Evolutionary conservation across 2,113 vertebrate genomes (phyloP).

Genomic region (Nipponia nippon): DNA sequence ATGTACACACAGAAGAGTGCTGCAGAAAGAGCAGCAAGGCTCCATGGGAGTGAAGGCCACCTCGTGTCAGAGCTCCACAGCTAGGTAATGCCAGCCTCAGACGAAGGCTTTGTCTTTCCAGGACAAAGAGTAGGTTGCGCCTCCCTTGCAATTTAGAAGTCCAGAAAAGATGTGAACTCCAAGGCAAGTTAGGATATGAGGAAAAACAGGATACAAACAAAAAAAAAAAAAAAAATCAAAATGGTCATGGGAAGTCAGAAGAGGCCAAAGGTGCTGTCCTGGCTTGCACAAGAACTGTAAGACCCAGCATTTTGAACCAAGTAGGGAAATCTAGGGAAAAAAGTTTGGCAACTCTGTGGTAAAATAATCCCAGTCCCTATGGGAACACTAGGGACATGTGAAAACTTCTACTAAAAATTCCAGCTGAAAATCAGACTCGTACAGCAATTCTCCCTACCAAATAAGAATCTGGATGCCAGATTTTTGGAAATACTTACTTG

Average conservation of each 20-base stretch:
- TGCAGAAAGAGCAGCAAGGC: not conserved
- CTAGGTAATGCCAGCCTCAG: not conserved
- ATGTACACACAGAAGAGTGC: not conserved
- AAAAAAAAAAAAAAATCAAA: not conserved
- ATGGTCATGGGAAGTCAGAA: not conserved
- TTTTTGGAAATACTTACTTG: conserved; percentile 71
- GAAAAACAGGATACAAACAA: not conserved
- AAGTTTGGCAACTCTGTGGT: not conserved
- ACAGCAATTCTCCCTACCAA: not conserved
- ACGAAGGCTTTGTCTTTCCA: not conserved
- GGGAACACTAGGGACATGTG: not conserved
- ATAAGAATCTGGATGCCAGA: not conserved
- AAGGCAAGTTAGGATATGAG: not conserved
- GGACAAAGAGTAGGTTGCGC: not conserved
- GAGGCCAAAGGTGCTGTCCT: not conserved
- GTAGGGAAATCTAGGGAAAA: not conserved
- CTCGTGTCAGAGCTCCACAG: not conserved
- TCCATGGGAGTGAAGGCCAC: not conserved
- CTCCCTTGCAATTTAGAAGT: not conserved
- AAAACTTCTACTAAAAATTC: not conserved
- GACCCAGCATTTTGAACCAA: not conserved
- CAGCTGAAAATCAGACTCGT: not conserved
- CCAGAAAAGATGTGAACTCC: not conserved
- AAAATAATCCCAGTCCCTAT: not conserved
- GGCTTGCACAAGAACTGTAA: not conserved